These are phyloP conservation scores for Rhamphomyia laevipes DNA, from an alignment of 2,888 invertebrate genomes.

Conservation along the genomic window DNA sequence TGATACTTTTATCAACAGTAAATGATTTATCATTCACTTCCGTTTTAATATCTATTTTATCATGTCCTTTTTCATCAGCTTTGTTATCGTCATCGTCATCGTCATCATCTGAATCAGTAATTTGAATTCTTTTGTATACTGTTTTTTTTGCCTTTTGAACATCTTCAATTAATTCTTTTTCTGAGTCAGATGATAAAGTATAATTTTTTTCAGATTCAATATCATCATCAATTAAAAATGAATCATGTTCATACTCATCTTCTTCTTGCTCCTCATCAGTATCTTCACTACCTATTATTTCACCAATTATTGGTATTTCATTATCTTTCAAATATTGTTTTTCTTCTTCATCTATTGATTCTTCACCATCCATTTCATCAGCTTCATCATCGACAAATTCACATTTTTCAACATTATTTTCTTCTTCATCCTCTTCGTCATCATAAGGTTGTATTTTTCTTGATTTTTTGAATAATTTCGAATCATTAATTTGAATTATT, in stretches of 20 bases:
- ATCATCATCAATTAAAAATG: conserved; percentile 44
- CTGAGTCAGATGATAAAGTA: conserved; percentile 37
- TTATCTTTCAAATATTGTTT: conserved; percentile 40
- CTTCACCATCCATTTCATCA: conserved; percentile 22
- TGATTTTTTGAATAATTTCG: no score
- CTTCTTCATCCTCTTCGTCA: neutral
- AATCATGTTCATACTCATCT: conserved; percentile 41
- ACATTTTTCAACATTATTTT: conserved; percentile 11
- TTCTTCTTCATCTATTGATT: conserved; percentile 40
- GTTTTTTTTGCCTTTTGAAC: neutral
- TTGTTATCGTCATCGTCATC: neutral
- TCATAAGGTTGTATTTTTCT: no score
- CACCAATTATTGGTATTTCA: conserved; percentile 41
- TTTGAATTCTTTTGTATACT: neutral
- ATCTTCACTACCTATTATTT: conserved; percentile 41
- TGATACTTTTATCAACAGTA: no score
- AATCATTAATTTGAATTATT: no score
- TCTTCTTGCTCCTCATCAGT: conserved; percentile 30
- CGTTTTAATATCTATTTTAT: no score
- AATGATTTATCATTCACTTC: no score
- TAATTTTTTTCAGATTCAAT: conserved; percentile 34
- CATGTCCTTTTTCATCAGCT: neutral
- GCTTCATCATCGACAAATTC: conserved; percentile 27
- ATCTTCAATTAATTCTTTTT: neutral
- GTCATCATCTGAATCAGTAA: neutral